Evolutionary conservation across 2,797 vertebrate species (phyloP), one percentile per base, ranked within the genome.

Genomic region (Mormyrops attenuatus): DNA sequence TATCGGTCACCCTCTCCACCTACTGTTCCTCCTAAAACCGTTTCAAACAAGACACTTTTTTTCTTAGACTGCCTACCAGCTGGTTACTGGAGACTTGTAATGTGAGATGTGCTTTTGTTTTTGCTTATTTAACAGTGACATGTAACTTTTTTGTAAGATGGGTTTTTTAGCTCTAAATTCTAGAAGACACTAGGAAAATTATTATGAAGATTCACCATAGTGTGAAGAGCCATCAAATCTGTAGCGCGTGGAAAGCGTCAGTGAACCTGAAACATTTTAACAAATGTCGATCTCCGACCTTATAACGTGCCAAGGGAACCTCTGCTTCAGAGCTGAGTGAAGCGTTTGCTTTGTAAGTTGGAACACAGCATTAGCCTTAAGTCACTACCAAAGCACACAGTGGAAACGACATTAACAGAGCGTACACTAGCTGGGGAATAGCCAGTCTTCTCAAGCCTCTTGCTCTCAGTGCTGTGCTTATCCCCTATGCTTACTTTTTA

Each of bases 21-120:
- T 91, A 90, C 88, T 91, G 92, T 93, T 87, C 91, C 92, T 90
- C 90, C 92, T 91, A 91, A 90, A 89, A 91, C 91, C 89, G 92
- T 91, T 88, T 66, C 44, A 26, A 20, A 50, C 84, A 15, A 52
- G 82, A 85, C 44, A 85, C 49, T 1, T 15, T 88, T 26, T 47
- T 93, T 93, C 93, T 92, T 90, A 93, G 91, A 93, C 95, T 94
- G 93, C 93, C 91, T 94, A 88, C 96, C 96, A 97, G 96, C 96
- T 96, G 96, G 96, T 95, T 96, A 96, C 96, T 97, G 96, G 96
- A 95, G 94, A 92, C 91, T 94, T 93, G 92, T 82, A 91, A 89
- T 91, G 88, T 85, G 87, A 85, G 87, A 41, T 77, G 66, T 88
- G 89, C 90, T 57, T 91, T 90, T 93, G 87, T 89, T 88, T 77